phyloP scores from a whole-genome alignment of 2,797 vertebrate species.

The Hafferia zeledoni region DNA sequence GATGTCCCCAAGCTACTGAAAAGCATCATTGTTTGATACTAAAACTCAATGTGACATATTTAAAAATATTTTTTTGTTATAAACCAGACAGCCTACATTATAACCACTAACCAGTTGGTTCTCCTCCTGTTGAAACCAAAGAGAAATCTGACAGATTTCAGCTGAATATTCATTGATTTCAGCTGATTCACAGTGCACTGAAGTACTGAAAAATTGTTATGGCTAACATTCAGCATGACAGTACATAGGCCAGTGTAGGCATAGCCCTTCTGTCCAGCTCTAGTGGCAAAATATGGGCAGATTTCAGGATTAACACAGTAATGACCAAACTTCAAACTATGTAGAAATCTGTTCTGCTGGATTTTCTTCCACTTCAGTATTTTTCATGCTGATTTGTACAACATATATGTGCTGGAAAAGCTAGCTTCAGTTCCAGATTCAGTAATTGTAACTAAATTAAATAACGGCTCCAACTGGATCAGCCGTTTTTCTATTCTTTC shows the following conservation, averaged over 20 bases:
- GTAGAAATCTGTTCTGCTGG: not conserved
- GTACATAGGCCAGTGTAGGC: not conserved
- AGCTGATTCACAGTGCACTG: not conserved
- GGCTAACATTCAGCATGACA: not conserved
- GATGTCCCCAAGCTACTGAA: not conserved
- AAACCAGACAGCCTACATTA: not conserved
- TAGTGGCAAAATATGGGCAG: not conserved
- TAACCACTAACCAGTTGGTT: not conserved
- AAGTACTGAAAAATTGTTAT: not conserved
- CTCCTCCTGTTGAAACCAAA: not conserved
- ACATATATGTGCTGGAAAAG: not conserved
- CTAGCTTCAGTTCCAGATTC: not conserved
- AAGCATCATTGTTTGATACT: not conserved
- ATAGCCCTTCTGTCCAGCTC: not conserved
- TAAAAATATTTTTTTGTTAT: not conserved
- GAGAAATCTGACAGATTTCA: not conserved
- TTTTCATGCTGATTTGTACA: not conserved
- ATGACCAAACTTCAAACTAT: not conserved
- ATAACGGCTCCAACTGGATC: not conserved
- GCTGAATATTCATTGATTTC: not conserved
- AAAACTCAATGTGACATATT: not conserved
- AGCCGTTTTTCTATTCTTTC: not conserved
- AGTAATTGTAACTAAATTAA: not conserved
- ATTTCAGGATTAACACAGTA: not conserved
- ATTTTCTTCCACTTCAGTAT: not conserved